Percentiles rank a stretch among this genome's conserved stretches.
These are phyloP conservation scores for Sebastes paucispinis DNA, from an alignment of 2,797 vertebrate genomes.

Conservation along the genomic window DNA sequence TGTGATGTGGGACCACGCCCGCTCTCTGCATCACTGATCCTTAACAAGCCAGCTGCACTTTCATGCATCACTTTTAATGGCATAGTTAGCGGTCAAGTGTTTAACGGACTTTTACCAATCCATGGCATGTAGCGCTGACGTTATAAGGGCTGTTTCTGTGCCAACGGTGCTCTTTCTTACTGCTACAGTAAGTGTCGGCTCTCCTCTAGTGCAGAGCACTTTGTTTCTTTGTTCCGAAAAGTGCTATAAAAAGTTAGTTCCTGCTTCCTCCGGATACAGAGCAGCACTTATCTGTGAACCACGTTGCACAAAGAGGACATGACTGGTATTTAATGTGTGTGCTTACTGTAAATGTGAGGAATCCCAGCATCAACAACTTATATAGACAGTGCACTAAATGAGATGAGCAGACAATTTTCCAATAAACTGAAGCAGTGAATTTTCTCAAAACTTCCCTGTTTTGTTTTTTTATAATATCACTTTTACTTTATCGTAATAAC, in stretches of 20 bases:
- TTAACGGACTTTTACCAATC: slow-evolving; percentile 18
- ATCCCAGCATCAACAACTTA: neutral
- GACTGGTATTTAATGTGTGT: neutral
- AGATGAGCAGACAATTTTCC: neutral
- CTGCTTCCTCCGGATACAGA: slow-evolving; percentile 44
- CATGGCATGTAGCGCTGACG: neutral
- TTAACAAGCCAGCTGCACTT: neutral
- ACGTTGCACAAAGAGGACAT: slow-evolving; percentile 36
- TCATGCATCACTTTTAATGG: slow-evolving; percentile 19
- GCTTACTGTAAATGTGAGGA: neutral
- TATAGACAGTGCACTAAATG: neutral
- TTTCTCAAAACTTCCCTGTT: neutral
- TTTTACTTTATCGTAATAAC: neutral
- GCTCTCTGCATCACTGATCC: neutral
- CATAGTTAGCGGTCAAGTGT: slow-evolving; percentile 25
- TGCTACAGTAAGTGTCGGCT: neutral
- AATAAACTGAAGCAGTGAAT: neutral
- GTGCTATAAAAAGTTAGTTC: slow-evolving; percentile 41
- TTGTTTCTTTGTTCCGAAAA: slow-evolving; percentile 35
- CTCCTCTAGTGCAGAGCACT: neutral
- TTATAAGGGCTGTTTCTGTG: neutral
- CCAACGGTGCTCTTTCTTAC: neutral
- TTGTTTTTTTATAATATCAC: neutral
- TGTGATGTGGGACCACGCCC: slow-evolving; percentile 11
- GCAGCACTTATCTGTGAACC: slow-evolving; percentile 46